Evolutionary conservation across 2,797 vertebrate species (phyloP).

Genomic region (Acipenser ruthenus): DNA sequence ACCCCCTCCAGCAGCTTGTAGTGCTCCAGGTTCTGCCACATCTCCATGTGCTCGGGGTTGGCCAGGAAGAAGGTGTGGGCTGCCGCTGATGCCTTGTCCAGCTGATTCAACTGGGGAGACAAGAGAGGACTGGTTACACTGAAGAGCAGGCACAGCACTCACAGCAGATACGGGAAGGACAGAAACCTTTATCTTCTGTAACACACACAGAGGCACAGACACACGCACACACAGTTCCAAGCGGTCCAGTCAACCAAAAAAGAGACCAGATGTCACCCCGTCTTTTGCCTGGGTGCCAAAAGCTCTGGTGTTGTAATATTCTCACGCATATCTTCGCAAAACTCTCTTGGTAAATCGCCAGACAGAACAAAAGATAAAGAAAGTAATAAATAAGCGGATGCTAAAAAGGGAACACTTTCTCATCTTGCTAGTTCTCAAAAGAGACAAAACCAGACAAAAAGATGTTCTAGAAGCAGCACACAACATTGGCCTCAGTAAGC

Average conservation of each 20-base stretch:
- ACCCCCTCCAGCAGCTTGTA: slow-evolving; percentile 65
- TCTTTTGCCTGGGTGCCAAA: background rate
- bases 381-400: too few species aligned
- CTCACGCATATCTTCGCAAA: too few species aligned
- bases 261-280: background rate
- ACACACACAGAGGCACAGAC: slow-evolving; percentile 2
- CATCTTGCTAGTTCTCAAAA: too few species aligned
- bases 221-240: background rate
- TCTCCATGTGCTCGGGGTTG: slow-evolving; percentile 93
- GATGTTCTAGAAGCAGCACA: too few species aligned
- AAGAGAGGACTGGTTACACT: background rate
- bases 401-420: too few species aligned
- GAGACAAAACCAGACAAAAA: too few species aligned
- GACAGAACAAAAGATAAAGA: too few species aligned
- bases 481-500: too few species aligned
- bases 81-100: slow-evolving; percentile 81
- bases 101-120: slow-evolving; percentile 67
- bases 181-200: background rate
- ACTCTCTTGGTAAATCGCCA: too few species aligned
- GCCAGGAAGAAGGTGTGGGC: slow-evolving; percentile 95
- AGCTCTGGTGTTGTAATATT: too few species aligned
- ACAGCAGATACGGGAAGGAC: slow-evolving; percentile 15
- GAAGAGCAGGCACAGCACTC: background rate
- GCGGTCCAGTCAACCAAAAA: background rate
- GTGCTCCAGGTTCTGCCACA: slow-evolving; percentile 79